Evolutionary conservation across 1,140 invertebrate genomes (phyloP).

Genomic region (Hycleus phaleratus): DNA sequence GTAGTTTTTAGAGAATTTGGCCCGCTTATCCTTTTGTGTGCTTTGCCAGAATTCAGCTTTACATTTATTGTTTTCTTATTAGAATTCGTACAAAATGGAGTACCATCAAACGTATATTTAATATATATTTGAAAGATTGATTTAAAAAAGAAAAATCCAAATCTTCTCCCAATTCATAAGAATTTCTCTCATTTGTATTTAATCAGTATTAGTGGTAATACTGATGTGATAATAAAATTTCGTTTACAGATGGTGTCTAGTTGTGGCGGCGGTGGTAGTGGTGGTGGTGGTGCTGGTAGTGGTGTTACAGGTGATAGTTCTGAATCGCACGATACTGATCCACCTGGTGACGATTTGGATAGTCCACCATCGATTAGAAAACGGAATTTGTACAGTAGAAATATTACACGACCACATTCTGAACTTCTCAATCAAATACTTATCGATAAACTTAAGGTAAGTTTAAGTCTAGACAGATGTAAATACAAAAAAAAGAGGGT

Average conservation of each 20-base stretch:
- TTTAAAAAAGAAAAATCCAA: no score
- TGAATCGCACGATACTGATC: constrained; percentile 55
- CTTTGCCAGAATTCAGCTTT: not conserved
- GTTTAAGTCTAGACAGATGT: constrained; percentile 5
- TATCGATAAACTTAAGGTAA: constrained; percentile 56
- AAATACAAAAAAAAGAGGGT: no score
- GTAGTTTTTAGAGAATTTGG: constrained; percentile 8
- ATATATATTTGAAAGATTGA: no score
- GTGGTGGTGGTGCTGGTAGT: constrained; percentile 37
- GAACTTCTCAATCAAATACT: constrained; percentile 55
- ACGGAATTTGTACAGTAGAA: constrained; percentile 28
- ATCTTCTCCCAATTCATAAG: no score
- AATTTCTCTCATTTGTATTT: no score
- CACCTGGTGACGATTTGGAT: constrained; percentile 48
- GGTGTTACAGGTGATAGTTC: constrained; percentile 49
- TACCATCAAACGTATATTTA: no score
- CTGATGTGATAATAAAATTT: not conserved
- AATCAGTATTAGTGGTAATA: no score
- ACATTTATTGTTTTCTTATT: no score
- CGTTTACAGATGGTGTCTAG: constrained; percentile 47
- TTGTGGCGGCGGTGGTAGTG: constrained; percentile 44
- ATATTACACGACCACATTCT: constrained; percentile 48
- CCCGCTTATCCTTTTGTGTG: constrained; percentile 4
- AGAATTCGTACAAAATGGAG: no score
- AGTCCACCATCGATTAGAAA: constrained; percentile 41